phyloP scores from a whole-genome alignment of 2,113 vertebrate species.

The Dolichallabes microphthalmus region DNA sequence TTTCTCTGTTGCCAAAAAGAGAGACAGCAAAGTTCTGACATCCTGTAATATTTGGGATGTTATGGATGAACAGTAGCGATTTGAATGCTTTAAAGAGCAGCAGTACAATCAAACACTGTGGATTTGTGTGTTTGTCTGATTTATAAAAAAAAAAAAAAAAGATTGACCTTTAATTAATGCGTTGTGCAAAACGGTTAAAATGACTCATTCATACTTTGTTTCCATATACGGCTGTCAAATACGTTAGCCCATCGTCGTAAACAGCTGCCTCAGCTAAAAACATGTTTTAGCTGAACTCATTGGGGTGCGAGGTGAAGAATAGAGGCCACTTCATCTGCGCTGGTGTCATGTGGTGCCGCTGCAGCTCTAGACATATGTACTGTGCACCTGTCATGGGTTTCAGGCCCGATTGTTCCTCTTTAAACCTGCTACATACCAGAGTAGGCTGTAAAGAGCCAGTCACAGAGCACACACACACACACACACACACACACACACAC shows the following conservation, averaged over 20 bases:
- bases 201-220: background rate
- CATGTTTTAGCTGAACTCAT: background rate
- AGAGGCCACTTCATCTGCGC: constrained; percentile 42
- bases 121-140: background rate
- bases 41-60: background rate
- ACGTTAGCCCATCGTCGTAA: background rate
- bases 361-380: constrained; percentile 60
- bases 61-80: background rate
- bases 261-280: constrained; percentile 10
- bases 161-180: background rate
- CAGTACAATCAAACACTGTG: background rate
- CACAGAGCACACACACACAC: background rate
- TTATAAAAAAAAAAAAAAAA: background rate
- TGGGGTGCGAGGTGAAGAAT: constrained; percentile 20
- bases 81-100: background rate
- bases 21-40: background rate
- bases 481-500: constrained; percentile 11
- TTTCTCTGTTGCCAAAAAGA: background rate
- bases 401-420: constrained; percentile 52
- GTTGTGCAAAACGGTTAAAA: background rate
- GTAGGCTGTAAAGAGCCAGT: background rate
- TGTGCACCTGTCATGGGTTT: constrained; percentile 70
- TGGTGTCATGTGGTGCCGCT: constrained; percentile 68
- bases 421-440: constrained; percentile 59
- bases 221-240: background rate